phyloP scores from a whole-genome alignment of 2,113 vertebrate species.

The Bombycilla garrulus region DNA sequence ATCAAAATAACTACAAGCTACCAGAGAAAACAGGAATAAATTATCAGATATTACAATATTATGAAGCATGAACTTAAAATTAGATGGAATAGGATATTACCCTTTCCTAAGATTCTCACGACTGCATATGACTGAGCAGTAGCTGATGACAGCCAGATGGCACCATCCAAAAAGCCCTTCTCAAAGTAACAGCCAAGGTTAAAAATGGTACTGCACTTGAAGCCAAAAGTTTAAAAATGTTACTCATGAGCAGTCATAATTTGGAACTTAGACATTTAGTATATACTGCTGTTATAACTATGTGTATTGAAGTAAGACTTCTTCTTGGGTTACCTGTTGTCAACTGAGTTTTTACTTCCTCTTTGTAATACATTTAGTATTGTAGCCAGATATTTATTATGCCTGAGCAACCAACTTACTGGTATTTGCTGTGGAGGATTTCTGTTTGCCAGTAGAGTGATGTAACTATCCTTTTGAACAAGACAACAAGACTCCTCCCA shows the following conservation, averaged over 20 bases:
- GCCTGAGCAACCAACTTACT: background rate
- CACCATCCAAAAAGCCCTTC: background rate
- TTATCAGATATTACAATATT: background rate
- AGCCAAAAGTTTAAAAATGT: background rate
- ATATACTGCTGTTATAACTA: background rate
- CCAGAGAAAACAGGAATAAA: background rate
- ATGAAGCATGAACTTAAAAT: background rate
- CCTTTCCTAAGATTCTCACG: conserved; percentile 1
- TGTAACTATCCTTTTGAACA: background rate
- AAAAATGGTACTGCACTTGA: conserved; percentile 21
- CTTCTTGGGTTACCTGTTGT: background rate
- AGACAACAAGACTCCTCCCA: background rate
- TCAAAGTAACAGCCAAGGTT: background rate
- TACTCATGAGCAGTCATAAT: background rate
- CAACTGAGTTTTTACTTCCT: background rate
- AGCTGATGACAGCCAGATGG: conserved; percentile 34
- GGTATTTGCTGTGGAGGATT: background rate
- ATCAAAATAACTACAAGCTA: background rate
- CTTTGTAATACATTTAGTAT: background rate
- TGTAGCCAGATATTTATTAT: background rate
- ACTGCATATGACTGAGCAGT: conserved; percentile 1
- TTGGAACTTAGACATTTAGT: background rate
- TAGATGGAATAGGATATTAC: background rate
- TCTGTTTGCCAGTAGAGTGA: background rate
- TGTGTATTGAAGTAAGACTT: background rate